Percentiles rank a stretch among this genome's conserved stretches.
Conservation (phyloP, 2,113 vertebrate genomes). For the human region GRCh38 chr3:170559501-170560000, state of each 20-base stretch:
- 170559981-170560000: not conserved
- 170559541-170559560: conserved; percentile 66
- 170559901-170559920: not conserved
- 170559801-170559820: not conserved
- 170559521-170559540: conserved; percentile 58
- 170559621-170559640: conserved; percentile 73
- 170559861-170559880: not conserved
- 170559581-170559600: conserved; percentile 66
- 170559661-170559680: conserved; percentile 26
- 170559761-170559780: not conserved
- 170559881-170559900: not conserved
- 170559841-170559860: not conserved
- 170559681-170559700: conserved; percentile 62
- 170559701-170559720: not conserved
- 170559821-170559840: not conserved
- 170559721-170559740: not conserved
- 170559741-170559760: not conserved
- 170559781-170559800: not conserved
- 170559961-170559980: not conserved
- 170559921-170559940: not conserved
- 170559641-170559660: conserved; percentile 50
- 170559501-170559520: conserved; percentile 23
- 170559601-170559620: conserved; percentile 77
- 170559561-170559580: conserved; percentile 40
- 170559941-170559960: not conserved